A percentile compares a stretch with the other conserved stretches of the same genome.
Evolutionary conservation across 2,113 vertebrate species (phyloP).

Genomic region (Ondatra zibethicus): DNA sequence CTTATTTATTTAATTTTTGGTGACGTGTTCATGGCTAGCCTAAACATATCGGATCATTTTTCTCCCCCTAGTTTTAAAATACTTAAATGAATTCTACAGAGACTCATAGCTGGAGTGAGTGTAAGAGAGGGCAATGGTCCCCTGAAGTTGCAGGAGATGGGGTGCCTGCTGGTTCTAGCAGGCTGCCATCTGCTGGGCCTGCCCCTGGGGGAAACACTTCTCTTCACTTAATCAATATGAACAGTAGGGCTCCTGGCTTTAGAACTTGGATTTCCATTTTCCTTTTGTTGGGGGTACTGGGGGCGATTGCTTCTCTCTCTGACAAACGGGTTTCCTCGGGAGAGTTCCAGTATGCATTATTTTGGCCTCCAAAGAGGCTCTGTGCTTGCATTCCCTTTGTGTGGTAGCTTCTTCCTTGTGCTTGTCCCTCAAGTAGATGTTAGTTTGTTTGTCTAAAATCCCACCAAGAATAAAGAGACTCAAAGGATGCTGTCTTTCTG

Average conservation of each 20-base stretch:
- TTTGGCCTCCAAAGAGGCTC: neutral
- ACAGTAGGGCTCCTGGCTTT: slow-evolving; percentile 29
- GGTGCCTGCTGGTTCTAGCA: neutral
- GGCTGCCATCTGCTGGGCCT: neutral
- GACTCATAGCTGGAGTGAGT: neutral
- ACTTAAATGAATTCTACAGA: slow-evolving; percentile 60
- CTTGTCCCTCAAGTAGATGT: neutral
- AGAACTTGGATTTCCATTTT: slow-evolving; percentile 26
- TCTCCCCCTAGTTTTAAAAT: slow-evolving; percentile 60
- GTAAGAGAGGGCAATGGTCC: neutral
- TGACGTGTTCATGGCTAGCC: slow-evolving; percentile 5
- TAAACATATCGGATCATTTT: slow-evolving; percentile 66
- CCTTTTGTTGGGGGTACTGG: neutral
- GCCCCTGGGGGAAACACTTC: neutral
- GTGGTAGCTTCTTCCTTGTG: neutral
- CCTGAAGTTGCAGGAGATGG: neutral
- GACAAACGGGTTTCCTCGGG: neutral
- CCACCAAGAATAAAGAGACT: neutral
- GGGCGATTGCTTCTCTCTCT: neutral
- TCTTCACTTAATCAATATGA: neutral
- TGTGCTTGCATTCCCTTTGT: neutral
- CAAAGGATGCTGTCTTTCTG: neutral
- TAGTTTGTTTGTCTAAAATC: neutral
- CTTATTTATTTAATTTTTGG: slow-evolving; percentile 62
- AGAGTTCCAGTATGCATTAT: neutral